Evolutionary conservation across 2,797 vertebrate genomes (phyloP), one percentile per base, ranked within the genome.

Genomic region (Trematomus bernacchii): DNA sequence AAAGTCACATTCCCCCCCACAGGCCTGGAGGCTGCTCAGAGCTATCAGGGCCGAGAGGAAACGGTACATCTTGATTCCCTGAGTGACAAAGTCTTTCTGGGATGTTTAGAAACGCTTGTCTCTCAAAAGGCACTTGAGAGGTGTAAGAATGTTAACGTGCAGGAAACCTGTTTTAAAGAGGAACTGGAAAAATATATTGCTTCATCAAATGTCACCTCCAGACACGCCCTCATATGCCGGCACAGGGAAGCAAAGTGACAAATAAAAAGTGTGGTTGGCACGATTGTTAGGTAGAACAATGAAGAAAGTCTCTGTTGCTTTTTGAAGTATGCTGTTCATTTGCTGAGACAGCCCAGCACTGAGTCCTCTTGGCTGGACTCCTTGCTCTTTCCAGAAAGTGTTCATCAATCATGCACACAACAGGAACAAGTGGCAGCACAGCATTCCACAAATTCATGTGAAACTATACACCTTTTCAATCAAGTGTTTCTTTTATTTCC

Each of bases 121-220:
- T 46, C n/a, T 52, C 7, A 2, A 2, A 0, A 15, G 44, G 48
- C 18, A 33, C 71, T 19, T 69, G 66, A 62, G 70, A 52, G 80
- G 73, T 2, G 66, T 50, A 11, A 51, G 18, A 59, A 9, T 33
- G 14, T 37, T 12, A 14, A 2, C 8, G 7, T n/a, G 19, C 42
- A 30, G 12, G 2, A 64, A 82, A 82, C 76, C 79, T 47, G 79
- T 76, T 75, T 66, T 15, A 3, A 58, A 54, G 11, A 0, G n/a
- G 12, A 40, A 43, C 30, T 48, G 7, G 2, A 19, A 59, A 47
- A 18, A 58, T 43, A 63, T 10, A 51, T 13, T n/a, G 13, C 23
- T n/a, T 37, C 37, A 33, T 23, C 8, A 62, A 3, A 47, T 37
- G 19, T 43, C 11, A 15, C 1, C 16, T 21, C 1, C 16, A 23